Evolutionary conservation across 2,888 invertebrate genomes (phyloP).

Genomic region (Drosophila hamatofila): DNA sequence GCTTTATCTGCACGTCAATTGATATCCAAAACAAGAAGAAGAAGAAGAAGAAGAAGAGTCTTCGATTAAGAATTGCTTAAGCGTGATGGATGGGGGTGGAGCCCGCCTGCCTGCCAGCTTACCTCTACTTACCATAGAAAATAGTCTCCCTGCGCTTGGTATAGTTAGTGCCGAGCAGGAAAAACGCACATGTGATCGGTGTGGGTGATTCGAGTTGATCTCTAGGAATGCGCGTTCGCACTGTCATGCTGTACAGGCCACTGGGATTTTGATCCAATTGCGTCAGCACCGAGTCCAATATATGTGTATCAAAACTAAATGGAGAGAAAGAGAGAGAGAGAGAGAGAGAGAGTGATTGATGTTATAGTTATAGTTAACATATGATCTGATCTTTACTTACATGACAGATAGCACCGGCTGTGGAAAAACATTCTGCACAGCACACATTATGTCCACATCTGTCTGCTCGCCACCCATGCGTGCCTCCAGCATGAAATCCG

Average conservation of each 20-base stretch:
- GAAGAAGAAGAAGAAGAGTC: not conserved
- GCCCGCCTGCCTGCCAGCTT: constrained; percentile 57
- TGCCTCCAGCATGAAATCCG: constrained; percentile 84
- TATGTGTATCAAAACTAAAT: constrained; percentile 82
- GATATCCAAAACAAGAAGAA: not conserved
- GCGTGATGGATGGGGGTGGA: not conserved
- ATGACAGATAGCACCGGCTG: constrained; percentile 84
- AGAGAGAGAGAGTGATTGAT: too few relatives aligned
- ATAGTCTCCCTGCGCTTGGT: constrained; percentile 85
- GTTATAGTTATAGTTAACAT: too few relatives aligned
- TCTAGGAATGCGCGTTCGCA: constrained; percentile 84
- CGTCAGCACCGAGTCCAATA: constrained; percentile 83
- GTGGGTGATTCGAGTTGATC: constrained; percentile 85
- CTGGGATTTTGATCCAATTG: constrained; percentile 84
- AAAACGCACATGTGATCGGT: constrained; percentile 85
- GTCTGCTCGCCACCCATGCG: constrained; percentile 83
- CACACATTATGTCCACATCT: constrained; percentile 84
- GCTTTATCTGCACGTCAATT: constrained; percentile 80
- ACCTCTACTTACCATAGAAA: constrained; percentile 85
- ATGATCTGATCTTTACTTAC: constrained; percentile 77
- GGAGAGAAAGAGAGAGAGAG: not conserved
- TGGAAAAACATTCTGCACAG: constrained; percentile 85
- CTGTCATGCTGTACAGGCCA: constrained; percentile 85
- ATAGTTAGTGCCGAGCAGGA: constrained; percentile 85
- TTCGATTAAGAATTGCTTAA: constrained; percentile 9